Conservation (phyloP, 2,888 invertebrate genomes). For the Cerastis rubricosa region DNA sequence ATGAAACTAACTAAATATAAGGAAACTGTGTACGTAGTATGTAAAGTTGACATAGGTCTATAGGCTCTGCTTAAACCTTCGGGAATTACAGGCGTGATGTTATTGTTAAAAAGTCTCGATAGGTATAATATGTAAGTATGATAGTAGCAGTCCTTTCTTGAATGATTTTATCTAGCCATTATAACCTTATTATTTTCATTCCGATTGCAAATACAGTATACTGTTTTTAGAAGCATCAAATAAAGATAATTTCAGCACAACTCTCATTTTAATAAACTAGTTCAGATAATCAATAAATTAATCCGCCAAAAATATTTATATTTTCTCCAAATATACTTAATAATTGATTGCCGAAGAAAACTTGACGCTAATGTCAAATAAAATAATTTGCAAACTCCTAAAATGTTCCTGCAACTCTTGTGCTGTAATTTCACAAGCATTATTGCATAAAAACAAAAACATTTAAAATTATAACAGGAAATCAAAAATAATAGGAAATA, state of each 20-base stretch:
- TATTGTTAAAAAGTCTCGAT: background rate
- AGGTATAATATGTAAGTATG: background rate
- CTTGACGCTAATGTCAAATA: background rate
- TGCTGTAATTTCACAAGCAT: background rate
- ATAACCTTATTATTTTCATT: background rate
- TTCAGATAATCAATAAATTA: background rate
- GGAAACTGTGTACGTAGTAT: background rate
- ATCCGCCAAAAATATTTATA: background rate
- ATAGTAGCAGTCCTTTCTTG: background rate
- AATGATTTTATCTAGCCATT: background rate
- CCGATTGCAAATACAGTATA: background rate
- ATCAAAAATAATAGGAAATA: slow-evolving; percentile 14
- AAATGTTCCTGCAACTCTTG: background rate
- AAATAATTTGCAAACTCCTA: background rate
- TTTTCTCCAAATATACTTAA: background rate
- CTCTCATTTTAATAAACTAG: background rate
- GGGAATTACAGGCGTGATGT: no score
- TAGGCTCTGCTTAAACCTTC: background rate
- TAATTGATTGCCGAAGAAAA: slow-evolving; percentile 6
- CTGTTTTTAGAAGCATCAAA: background rate
- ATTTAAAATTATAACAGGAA: background rate
- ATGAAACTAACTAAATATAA: background rate
- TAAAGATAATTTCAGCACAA: background rate
- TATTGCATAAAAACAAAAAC: background rate
- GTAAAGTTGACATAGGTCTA: no score